These are phyloP conservation scores for Drosophila lacicola DNA, from an alignment of 2,888 invertebrate genomes.

Conservation along the genomic window DNA sequence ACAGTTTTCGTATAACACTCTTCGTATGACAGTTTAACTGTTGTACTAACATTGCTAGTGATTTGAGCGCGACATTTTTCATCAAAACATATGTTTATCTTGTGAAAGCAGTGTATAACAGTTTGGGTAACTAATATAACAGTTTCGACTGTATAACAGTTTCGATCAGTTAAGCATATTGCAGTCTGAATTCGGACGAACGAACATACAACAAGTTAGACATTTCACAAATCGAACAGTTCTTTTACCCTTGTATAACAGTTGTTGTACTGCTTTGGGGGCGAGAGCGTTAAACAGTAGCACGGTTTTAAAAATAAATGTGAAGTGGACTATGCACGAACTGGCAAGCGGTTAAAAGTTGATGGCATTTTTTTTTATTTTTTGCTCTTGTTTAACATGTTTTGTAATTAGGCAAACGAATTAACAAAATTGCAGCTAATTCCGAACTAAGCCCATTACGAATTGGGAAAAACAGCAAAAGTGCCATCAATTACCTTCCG, in stretches of 20 bases:
- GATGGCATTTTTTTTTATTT: not conserved
- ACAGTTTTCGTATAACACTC: not conserved
- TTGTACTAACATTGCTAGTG: not conserved
- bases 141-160: no score
- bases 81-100: no score
- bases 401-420: slow-evolving; percentile 22
- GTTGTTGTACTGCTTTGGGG: not conserved
- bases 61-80: not conserved
- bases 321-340: no score
- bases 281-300: no score
- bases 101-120: no score
- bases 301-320: no score
- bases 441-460: slow-evolving; percentile 41
- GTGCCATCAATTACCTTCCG: slow-evolving; percentile 17
- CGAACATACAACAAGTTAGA: no score
- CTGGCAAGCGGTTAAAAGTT: no score
- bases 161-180: no score
- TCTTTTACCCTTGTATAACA: not conserved
- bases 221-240: not conserved
- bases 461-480: not conserved
- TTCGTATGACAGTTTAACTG: slow-evolving; percentile 2
- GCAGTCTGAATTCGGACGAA: no score
- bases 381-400: slow-evolving; percentile 10
- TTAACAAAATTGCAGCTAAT: slow-evolving; percentile 46
- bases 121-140: no score